Evolutionary conservation across 2,797 vertebrate species (phyloP).

Genomic region (Hirundo rustica): DNA sequence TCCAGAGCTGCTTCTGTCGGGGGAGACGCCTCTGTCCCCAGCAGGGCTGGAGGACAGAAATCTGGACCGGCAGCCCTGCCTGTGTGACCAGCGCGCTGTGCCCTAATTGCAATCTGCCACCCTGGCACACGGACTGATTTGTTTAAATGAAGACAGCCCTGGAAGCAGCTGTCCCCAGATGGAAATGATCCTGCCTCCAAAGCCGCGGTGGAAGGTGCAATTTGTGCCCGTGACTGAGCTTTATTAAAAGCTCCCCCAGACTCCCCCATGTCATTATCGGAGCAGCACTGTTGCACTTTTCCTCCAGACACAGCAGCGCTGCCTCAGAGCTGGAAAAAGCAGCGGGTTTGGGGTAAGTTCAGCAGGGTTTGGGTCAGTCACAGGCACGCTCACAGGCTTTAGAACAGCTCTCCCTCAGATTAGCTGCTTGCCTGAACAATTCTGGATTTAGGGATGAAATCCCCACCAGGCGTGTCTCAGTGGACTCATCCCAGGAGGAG

Average conservation of each 20-base stretch:
- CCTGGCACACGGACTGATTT: background rate
- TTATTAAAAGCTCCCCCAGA: background rate
- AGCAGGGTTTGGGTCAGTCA: background rate
- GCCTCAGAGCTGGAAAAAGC: background rate
- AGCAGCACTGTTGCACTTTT: background rate
- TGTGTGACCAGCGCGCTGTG: background rate
- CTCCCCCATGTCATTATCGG: background rate
- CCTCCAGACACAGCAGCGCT: background rate
- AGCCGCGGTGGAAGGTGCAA: background rate
- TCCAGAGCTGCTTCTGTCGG: background rate
- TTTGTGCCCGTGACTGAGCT: background rate
- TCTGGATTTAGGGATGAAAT: background rate
- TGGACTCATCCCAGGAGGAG: background rate
- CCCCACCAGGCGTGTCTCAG: background rate
- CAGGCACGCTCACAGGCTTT: background rate
- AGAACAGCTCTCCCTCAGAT: background rate
- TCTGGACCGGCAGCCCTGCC: background rate
- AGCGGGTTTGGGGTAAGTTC: background rate
- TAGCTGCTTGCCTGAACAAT: background rate
- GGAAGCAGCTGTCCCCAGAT: background rate
- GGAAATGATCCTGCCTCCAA: background rate
- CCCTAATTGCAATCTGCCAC: background rate
- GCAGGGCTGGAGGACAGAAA: background rate
- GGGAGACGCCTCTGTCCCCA: background rate
- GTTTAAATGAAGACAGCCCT: background rate